Conservation (phyloP, 2,888 invertebrate species). For the Buathra laborator region DNA sequence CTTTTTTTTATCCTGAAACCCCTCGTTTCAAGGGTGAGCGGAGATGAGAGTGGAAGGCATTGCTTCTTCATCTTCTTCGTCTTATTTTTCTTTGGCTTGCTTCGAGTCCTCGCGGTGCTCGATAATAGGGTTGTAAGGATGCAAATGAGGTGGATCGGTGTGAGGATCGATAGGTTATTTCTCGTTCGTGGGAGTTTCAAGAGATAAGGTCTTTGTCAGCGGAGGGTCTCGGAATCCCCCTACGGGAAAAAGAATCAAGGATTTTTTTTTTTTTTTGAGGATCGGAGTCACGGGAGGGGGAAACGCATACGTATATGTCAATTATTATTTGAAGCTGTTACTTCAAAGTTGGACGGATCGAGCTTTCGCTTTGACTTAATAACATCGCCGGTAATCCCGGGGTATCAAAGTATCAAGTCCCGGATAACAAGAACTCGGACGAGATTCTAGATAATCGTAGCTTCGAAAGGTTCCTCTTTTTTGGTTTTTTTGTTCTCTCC, state of each 20-base stretch:
- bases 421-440: not conserved
- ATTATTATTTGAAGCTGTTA: constrained; percentile 39
- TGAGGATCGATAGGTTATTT: constrained; percentile 76
- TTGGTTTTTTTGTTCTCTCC: not conserved
- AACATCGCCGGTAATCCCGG: not conserved
- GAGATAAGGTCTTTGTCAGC: constrained; percentile 61
- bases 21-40: constrained; percentile 20
- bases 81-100: constrained; percentile 8
- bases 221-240: constrained; percentile 78
- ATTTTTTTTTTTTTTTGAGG: constrained; percentile 77
- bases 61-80: constrained; percentile 19
- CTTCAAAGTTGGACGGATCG: not conserved
- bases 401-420: not conserved
- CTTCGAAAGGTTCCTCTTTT: not conserved
- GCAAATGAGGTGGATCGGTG: constrained; percentile 76
- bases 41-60: constrained; percentile 38
- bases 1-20: constrained; percentile 3
- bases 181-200: constrained; percentile 69
- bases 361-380: not conserved
- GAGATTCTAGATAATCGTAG: not conserved
- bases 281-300: constrained; percentile 84
- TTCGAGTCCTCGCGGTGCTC: constrained; percentile 32
- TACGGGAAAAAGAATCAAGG: constrained; percentile 82
- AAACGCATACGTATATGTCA: constrained; percentile 66
- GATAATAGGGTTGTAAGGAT: constrained; percentile 75